Evolutionary conservation across 2,113 vertebrate genomes (phyloP).

Genomic region (Megaceryle torquata): DNA sequence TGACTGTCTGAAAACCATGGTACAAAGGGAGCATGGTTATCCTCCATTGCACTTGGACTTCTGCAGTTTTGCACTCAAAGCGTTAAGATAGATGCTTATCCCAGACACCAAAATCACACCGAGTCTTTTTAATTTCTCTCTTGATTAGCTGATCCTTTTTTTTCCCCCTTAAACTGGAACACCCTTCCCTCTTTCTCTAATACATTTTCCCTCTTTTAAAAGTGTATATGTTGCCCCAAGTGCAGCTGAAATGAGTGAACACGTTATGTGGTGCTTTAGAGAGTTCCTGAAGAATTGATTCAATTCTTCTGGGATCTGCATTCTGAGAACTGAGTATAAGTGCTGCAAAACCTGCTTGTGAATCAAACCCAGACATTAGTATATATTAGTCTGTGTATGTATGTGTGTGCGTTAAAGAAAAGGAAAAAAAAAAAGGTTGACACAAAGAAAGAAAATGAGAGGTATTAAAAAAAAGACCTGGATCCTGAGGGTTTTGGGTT

Average conservation of each 20-base stretch:
- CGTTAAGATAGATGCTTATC: not conserved
- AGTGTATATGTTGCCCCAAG: constrained; percentile 29
- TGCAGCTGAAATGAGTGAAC: not conserved
- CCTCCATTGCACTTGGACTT: not conserved
- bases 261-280: constrained; percentile 30
- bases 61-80: not conserved
- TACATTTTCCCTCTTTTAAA: not conserved
- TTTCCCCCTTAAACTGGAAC: constrained; percentile 14
- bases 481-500: constrained; percentile 6
- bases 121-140: not conserved
- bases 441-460: constrained; percentile 6
- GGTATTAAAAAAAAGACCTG: not conserved
- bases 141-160: not conserved
- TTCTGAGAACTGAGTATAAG: constrained; percentile 43
- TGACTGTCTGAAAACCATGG: not conserved
- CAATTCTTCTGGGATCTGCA: constrained; percentile 43
- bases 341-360: constrained; percentile 50
- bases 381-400: not conserved
- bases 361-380: constrained; percentile 37
- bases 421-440: not conserved
- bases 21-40: not conserved
- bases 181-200: not conserved
- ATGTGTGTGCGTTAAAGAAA: not conserved
- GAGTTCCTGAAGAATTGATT: constrained; percentile 58
- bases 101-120: not conserved